Evolutionary conservation across 2,888 invertebrate species (phyloP), one percentile per base, ranked within the genome.

Genomic region (Xanthostigma xanthostigma): DNA sequence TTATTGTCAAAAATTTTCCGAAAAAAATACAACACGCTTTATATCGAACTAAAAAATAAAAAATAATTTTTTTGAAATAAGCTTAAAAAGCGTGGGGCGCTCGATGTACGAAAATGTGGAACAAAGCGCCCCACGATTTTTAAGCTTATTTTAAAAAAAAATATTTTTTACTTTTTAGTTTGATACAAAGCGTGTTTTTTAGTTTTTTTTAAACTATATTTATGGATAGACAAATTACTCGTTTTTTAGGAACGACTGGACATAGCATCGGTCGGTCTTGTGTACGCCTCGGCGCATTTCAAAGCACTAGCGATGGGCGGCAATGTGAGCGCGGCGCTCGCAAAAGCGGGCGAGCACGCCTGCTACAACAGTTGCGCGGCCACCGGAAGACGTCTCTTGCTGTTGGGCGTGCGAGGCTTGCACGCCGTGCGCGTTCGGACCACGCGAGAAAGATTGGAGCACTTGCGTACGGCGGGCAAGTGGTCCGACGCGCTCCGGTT

Each of bases 291-390:
- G 36, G 87, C 90, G 41, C 89, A 86, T 65, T 89, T 86, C 61
- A 79, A 93, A 71, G 96, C 88, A 0, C 71, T 95, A 39, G 93
- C 94, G 52, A 96, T 96, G 0, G 97, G 97, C 8, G 95, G 96
- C 0, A 92, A 93, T 62, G 97, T 85, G 52, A 82, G 81, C 62
- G 75, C 78, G 64, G 87, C 87, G 10, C 75, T 89, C 76, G 83
- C 84, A 0, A 66, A 78, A 52, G 83, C 83, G 46, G 86, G 80
- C 9, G 83, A 84, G 64, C 69, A 78, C 53, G 84, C 85, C 1
- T 85, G 84, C 60, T 85, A 84, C 61, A 82, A 84, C 61, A 82
- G 84, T 49, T 70, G 84, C 44, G 72, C 78, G 37, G 77, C 75
- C 55, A 76, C 77, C 58, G 79, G 79, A 41, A 78, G 78, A 50